Evolutionary conservation across 2,888 invertebrate genomes (phyloP), one percentile per base, ranked within the genome.

Genomic region (Invenusta paracnida): DNA sequence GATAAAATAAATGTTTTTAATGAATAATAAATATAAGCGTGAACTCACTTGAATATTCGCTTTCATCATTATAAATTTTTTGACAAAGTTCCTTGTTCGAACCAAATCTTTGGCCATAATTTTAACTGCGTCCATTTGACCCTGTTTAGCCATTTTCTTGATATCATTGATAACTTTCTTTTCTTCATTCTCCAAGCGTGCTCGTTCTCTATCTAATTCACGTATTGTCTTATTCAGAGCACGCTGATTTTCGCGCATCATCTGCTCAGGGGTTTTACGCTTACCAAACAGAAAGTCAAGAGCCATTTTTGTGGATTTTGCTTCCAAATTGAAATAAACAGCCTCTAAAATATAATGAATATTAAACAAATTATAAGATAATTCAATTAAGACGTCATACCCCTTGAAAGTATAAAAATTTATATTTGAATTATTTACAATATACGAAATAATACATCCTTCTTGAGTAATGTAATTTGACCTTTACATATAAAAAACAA

Each of bases 21-120:
- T n/a, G n/a, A n/a, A n/a, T n/a, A n/a, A n/a, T n/a, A n/a, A n/a
- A n/a, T n/a, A n/a, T n/a, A n/a, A n/a, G n/a, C n/a, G n/a, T n/a
- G n/a, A 30, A 30, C n/a, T 66, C 13, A 97, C 97, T 92, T 99
- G 98, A 89, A 99, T 98, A 92, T 99, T 99, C 0, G 99, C 98
- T 91, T 96, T 96, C 98, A 99, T 99, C 88, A 99, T 92, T 94
- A 99, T 98, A 91, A 99, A 99, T 92, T 99, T 99, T 92, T 98
- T 98, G 84, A 95, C 95, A 90, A 98, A 98, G 31, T 93, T 94
- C 87, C 99, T 93, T 0, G 99, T 99, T 88, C 99, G 93, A 1
- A 99, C 99, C 88, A 99, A 93, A 92, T 99, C 99, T 91, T 97
- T 97, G 0, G 99, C 99, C 98, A 99, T 98, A 88, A 99, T 98